Evolutionary conservation across 2,797 vertebrate genomes (phyloP), one percentile per base, ranked within the genome.

Genomic region (Gymnopithys bicolor): DNA sequence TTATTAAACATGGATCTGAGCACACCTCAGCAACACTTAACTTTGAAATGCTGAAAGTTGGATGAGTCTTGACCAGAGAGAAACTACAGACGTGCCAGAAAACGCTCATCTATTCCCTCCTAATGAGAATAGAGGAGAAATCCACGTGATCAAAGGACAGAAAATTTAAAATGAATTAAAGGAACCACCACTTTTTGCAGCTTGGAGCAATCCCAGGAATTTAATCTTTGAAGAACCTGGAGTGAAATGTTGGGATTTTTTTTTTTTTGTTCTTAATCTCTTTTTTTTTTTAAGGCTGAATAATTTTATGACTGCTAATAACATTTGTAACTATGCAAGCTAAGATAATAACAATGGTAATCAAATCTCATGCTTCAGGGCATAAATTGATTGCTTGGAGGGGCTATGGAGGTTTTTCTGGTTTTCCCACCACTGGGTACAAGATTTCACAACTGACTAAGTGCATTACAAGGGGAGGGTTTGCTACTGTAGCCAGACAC

Each of bases 351-450:
- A 68, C 88, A 94, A 81, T 77, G 85, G 59, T 93, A 95, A 96
- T 96, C 93, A 95, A 95, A 95, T 95, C 84, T 92, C 93, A 91
- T 85, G 90, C 95, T 96, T 96, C 95, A 89, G 94, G 93, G 93
- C 93, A 94, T 94, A 95, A 96, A 95, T 89, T 96, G 93, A 95
- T 96, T 95, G 89, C 87, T 94, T 93, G 70, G 75, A 75, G 80
- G 96, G 74, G 33, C 84, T 81, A 67, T 37, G 80, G 90, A 92
- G 85, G 63, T 74, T 96, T 96, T 82, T 63, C 75, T 92, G 75
- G 69, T 79, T 76, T 93, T 51, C 76, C 80, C 80, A 92, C 74
- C 59, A 62, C 52, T 32, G 84, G 87, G 59, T 79, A 90, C 81
- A 95, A 56, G 93, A 95, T 93, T 94, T 84, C 84, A 93, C 94